A percentile compares a stretch with the other conserved stretches of the same genome.
Evolutionary conservation across 2,113 vertebrate genomes (phyloP).

Genomic region (Myrmecobius fasciatus): DNA sequence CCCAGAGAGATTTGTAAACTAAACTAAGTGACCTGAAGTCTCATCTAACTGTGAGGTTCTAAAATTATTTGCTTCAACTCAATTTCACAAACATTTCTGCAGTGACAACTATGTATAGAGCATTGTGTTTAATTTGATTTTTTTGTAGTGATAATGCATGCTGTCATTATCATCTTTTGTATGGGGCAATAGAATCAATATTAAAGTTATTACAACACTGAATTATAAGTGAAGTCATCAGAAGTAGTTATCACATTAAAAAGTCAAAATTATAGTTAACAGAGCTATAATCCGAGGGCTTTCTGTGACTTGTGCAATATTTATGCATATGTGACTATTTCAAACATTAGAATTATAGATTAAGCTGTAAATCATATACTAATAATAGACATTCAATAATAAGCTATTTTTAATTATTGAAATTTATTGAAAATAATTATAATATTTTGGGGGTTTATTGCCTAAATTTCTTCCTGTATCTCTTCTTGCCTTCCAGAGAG

Average conservation of each 20-base stretch:
- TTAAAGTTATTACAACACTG: conserved; percentile 8
- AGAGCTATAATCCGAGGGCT: not conserved
- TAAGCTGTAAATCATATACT: not conserved
- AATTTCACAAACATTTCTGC: not conserved
- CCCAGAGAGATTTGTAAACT: not conserved
- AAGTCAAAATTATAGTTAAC: not conserved
- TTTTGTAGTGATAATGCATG: not conserved
- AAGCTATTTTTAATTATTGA: too few species aligned
- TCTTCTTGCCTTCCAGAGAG: not conserved
- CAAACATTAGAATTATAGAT: not conserved
- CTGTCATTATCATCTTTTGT: not conserved
- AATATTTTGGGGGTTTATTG: not conserved
- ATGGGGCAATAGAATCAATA: not conserved
- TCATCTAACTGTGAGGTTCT: not conserved
- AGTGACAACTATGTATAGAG: not conserved
- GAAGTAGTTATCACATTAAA: not conserved
- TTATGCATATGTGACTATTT: not conserved
- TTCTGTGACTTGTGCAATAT: not conserved
- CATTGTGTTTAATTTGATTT: not conserved
- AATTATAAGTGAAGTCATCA: not conserved
- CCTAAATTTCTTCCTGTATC: not conserved
- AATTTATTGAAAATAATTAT: not conserved
- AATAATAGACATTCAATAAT: not conserved
- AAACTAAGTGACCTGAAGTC: not conserved
- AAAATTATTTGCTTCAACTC: not conserved